Conservation (phyloP, 2,888 invertebrate genomes). For the Drosophila recens region DNA sequence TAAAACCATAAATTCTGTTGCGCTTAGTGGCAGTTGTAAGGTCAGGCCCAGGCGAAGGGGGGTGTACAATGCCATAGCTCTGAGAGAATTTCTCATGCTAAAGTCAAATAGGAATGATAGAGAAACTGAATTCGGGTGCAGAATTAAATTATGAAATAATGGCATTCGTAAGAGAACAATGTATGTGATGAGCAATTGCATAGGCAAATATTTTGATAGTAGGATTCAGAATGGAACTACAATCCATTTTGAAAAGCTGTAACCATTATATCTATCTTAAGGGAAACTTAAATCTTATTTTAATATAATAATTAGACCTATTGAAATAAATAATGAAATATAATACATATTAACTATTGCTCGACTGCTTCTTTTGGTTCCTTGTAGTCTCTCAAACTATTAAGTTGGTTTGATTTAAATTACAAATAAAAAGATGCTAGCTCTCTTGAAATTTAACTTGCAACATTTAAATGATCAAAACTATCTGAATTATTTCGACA, state of each 20-base stretch:
- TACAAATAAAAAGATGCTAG: no score
- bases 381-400: no score
- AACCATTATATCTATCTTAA: no score
- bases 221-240: not conserved
- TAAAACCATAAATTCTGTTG: conserved; percentile 79
- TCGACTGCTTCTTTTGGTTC: no score
- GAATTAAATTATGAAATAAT: conserved; percentile 47
- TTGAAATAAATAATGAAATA: no score
- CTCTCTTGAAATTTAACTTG: not conserved
- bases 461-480: not conserved
- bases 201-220: conserved; percentile 8
- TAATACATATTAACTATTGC: no score
- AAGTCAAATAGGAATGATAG: conserved; percentile 35
- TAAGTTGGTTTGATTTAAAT: no score
- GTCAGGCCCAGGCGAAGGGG: conserved; percentile 10
- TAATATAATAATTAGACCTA: no score
- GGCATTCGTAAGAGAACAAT: not conserved
- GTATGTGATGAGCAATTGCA: not conserved
- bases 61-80: not conserved
- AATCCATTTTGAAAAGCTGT: not conserved
- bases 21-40: conserved; percentile 44
- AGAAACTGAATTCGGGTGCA: conserved; percentile 23
- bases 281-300: no score
- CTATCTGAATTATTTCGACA: not conserved
- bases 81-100: conserved; percentile 5